phyloP scores from a whole-genome alignment of 2,113 vertebrate species.

The Xiphophorus maculatus region DNA sequence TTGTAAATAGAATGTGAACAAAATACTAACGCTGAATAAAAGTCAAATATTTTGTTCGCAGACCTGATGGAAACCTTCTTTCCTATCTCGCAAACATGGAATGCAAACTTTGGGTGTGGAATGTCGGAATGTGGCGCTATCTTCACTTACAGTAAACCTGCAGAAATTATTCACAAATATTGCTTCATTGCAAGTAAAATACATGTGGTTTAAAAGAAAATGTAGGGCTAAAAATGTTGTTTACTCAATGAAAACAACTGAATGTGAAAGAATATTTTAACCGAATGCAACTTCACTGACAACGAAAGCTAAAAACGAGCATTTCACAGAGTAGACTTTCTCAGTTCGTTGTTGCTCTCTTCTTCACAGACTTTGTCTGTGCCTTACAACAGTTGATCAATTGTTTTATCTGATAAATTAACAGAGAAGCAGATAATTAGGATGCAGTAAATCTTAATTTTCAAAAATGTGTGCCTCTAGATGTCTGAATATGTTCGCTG shows the following conservation, averaged over 20 bases:
- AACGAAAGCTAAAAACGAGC: neutral
- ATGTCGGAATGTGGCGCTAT: neutral
- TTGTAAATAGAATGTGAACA: conserved; percentile 80
- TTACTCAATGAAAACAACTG: neutral
- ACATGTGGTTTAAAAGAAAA: neutral
- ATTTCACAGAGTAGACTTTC: neutral
- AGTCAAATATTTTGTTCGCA: conserved; percentile 75
- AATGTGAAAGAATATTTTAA: neutral
- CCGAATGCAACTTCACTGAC: neutral
- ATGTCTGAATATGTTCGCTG: too few relatives aligned
- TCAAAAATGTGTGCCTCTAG: neutral
- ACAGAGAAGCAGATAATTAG: neutral
- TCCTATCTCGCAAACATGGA: neutral
- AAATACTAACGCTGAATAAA: conserved; percentile 80
- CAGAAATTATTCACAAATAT: neutral
- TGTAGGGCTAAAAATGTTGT: neutral
- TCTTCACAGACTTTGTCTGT: neutral
- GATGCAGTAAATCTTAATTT: neutral
- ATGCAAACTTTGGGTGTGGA: neutral
- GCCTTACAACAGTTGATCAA: neutral
- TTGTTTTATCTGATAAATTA: neutral
- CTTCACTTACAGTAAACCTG: neutral
- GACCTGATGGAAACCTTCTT: conserved; percentile 29
- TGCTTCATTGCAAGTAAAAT: neutral
- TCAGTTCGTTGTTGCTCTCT: neutral